Evolutionary conservation across 2,888 invertebrate genomes (phyloP).

Genomic region (Malthinus seriepunctatus): DNA sequence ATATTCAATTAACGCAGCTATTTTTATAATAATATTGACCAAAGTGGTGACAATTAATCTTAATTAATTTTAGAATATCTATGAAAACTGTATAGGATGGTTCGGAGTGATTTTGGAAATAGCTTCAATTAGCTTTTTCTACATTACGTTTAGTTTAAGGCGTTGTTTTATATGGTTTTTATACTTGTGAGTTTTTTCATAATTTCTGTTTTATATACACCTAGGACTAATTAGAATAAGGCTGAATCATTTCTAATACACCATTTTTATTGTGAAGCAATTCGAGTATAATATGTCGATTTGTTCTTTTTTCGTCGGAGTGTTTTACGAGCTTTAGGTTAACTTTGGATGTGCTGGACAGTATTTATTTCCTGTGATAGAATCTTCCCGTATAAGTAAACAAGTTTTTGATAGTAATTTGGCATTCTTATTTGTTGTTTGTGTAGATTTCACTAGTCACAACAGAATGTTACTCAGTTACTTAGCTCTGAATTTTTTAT

Average conservation of each 20-base stretch:
- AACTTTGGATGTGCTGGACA: slow-evolving; percentile 20
- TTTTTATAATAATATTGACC: slow-evolving; percentile 12
- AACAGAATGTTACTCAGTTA: slow-evolving; percentile 17
- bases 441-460: slow-evolving; percentile 44
- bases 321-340: slow-evolving; percentile 17
- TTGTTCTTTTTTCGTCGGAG: slow-evolving; percentile 22
- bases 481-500: slow-evolving; percentile 35
- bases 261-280: slow-evolving; percentile 36
- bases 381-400: slow-evolving; percentile 4
- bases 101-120: slow-evolving; percentile 13
- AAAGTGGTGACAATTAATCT: slow-evolving; percentile 3
- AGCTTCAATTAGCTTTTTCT: background rate
- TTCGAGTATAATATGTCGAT: slow-evolving; percentile 33
- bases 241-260: slow-evolving; percentile 42
- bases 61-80: slow-evolving; percentile 3
- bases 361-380: slow-evolving; percentile 41
- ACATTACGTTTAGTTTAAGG: slow-evolving; percentile 20
- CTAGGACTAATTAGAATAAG: slow-evolving; percentile 36
- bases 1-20: slow-evolving; percentile 9
- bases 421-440: slow-evolving; percentile 30
- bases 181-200: slow-evolving; percentile 32
- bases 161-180: slow-evolving; percentile 20
- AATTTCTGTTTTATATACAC: slow-evolving; percentile 28
- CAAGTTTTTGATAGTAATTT: slow-evolving; percentile 1
- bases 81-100: slow-evolving; percentile 1